These are phyloP conservation scores for Apoda limacodes DNA, from an alignment of 2,888 invertebrate species.

Conservation along the genomic window DNA sequence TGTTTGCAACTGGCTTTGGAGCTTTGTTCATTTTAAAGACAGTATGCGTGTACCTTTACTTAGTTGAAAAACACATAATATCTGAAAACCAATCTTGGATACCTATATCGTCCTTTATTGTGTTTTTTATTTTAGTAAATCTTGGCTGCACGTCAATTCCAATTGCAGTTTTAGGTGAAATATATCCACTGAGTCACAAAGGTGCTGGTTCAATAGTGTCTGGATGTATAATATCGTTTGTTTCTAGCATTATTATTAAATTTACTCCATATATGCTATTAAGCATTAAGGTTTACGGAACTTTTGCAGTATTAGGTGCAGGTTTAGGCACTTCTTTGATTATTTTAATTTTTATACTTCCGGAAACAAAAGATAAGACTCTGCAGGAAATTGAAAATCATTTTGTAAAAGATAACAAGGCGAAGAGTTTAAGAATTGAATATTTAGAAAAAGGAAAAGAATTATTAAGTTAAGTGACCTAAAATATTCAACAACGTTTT, in stretches of 20 bases:
- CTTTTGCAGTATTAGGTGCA: slow-evolving; percentile 35
- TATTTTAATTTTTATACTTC: slow-evolving; percentile 23
- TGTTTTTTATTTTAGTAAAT: slow-evolving; percentile 38
- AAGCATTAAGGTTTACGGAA: slow-evolving; percentile 34
- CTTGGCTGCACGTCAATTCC: slow-evolving; percentile 45
- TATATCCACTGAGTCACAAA: slow-evolving; percentile 41
- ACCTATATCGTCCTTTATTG: slow-evolving; percentile 29
- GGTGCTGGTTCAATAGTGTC: slow-evolving; percentile 30
- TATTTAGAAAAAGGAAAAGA: no score
- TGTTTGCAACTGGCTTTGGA: slow-evolving; percentile 34
- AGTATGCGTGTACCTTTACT: slow-evolving; percentile 31
- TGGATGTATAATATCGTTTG: slow-evolving; percentile 28
- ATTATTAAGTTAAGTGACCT: no score
- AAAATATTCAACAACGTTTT: no score
- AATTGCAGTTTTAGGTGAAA: slow-evolving; percentile 39
- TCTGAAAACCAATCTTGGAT: slow-evolving; percentile 27
- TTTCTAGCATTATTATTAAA: slow-evolving; percentile 30
- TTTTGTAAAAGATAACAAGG: no score
- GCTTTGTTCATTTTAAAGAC: slow-evolving; percentile 26
- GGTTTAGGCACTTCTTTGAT: slow-evolving; percentile 22
- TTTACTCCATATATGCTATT: slow-evolving; percentile 31
- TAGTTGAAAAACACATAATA: slow-evolving; percentile 24
- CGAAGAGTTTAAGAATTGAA: no score
- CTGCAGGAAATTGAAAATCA: slow-evolving; percentile 30
- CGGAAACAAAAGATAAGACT: slow-evolving; percentile 30